Evolutionary conservation across 2,113 vertebrate genomes (phyloP).

Genomic region (Haliaeetus leucogaster): DNA sequence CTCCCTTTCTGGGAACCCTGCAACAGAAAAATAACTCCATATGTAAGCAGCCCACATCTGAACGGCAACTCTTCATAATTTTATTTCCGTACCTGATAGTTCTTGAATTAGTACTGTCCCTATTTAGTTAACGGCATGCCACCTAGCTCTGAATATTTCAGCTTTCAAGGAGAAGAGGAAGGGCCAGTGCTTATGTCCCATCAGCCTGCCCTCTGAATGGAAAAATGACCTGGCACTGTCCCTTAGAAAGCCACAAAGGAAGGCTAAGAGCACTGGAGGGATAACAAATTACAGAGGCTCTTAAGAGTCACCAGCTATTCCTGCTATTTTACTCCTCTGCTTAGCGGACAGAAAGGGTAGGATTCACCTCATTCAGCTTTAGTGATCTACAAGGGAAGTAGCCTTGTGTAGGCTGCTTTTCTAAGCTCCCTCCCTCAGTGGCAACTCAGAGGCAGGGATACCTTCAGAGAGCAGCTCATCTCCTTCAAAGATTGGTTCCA

Average conservation of each 20-base stretch:
- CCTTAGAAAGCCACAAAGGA: background rate
- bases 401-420: background rate
- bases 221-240: background rate
- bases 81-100: background rate
- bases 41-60: background rate
- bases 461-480: background rate
- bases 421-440: background rate
- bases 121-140: background rate
- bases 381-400: background rate
- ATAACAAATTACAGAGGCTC: background rate
- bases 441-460: background rate
- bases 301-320: background rate
- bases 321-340: background rate
- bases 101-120: background rate
- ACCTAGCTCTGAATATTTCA: background rate
- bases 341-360: background rate
- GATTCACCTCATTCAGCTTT: background rate
- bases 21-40: background rate
- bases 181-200: background rate
- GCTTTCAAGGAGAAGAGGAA: background rate
- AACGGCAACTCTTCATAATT: background rate
- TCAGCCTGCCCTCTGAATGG: background rate
- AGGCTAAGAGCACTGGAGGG: background rate
- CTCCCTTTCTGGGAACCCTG: constrained; percentile 90
- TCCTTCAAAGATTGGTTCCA: background rate